Percentiles rank a stretch among this genome's conserved stretches.
phyloP scores from a whole-genome alignment of 2,113 vertebrate species.

The Panthera tigris region DNA sequence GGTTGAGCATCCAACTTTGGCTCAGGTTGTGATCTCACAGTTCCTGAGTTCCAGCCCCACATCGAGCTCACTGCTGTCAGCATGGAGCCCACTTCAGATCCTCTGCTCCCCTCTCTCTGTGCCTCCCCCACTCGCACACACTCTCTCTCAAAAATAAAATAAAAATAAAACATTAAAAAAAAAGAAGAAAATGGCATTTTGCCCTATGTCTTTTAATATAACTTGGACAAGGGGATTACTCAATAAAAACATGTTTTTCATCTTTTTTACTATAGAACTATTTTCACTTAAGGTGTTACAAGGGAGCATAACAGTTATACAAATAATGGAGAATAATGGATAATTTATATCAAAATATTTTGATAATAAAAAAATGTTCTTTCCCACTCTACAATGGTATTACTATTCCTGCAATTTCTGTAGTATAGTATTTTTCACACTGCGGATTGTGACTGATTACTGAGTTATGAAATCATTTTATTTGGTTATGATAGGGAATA shows the following conservation, averaged over 20 bases:
- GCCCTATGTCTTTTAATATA: neutral
- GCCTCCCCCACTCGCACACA: no score
- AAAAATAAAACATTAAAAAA: no score
- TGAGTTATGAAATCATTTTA: neutral
- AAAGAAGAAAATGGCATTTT: neutral
- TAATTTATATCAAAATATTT: neutral
- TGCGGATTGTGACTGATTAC: neutral
- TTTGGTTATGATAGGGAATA: neutral
- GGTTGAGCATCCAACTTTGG: no score
- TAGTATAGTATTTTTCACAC: neutral
- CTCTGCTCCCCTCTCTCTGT: no score
- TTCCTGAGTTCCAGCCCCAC: no score
- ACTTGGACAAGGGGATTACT: neutral
- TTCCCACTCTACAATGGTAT: neutral
- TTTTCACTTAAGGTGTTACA: neutral
- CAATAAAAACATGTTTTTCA: neutral
- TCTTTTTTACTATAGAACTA: neutral
- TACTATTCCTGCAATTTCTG: neutral
- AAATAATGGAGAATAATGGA: neutral
- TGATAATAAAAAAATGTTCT: neutral
- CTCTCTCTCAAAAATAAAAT: no score
- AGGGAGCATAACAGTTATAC: neutral
- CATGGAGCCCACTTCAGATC: no score
- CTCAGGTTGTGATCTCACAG: no score
- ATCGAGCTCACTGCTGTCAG: no score